Evolutionary conservation across 2,113 vertebrate genomes (phyloP).

Genomic region (Vulpes vulpes): DNA sequence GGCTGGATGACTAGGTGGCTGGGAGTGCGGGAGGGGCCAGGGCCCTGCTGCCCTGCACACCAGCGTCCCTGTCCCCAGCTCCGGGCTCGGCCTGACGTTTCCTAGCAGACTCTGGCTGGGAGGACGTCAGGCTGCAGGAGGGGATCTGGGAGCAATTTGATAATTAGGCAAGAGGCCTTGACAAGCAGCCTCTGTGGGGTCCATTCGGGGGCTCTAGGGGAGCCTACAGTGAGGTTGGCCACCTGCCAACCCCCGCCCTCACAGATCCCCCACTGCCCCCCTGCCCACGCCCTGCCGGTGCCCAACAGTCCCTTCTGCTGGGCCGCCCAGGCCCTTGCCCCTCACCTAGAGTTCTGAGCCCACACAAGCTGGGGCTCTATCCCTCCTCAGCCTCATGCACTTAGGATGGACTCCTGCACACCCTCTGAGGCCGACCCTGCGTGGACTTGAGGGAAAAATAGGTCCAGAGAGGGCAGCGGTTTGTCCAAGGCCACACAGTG

Average conservation of each 20-base stretch:
- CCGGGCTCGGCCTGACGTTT: constrained; percentile 40
- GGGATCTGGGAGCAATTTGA: constrained; percentile 85
- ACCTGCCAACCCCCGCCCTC: constrained; percentile 49
- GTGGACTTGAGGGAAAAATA: neutral
- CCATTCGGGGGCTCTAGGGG: neutral
- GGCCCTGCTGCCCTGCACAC: neutral
- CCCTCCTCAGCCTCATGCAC: neutral
- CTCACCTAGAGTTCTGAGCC: neutral
- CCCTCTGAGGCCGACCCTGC: neutral
- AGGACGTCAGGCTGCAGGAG: constrained; percentile 52
- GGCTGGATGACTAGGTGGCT: neutral
- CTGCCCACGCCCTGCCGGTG: neutral
- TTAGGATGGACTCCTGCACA: neutral
- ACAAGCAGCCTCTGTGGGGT: constrained; percentile 77
- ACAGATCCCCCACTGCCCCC: neutral
- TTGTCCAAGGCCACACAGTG: neutral
- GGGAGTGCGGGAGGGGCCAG: neutral
- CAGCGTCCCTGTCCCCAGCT: neutral
- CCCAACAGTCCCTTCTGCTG: neutral
- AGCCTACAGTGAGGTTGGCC: constrained; percentile 66
- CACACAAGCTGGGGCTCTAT: neutral
- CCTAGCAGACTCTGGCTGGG: constrained; percentile 34
- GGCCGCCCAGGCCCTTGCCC: neutral
- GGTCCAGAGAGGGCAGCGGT: neutral
- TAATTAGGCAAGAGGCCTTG: constrained; percentile 81